Evolutionary conservation across 1,140 invertebrate genomes (phyloP), one percentile per base, ranked within the genome.

Genomic region (Teleopsis dalmanni): DNA sequence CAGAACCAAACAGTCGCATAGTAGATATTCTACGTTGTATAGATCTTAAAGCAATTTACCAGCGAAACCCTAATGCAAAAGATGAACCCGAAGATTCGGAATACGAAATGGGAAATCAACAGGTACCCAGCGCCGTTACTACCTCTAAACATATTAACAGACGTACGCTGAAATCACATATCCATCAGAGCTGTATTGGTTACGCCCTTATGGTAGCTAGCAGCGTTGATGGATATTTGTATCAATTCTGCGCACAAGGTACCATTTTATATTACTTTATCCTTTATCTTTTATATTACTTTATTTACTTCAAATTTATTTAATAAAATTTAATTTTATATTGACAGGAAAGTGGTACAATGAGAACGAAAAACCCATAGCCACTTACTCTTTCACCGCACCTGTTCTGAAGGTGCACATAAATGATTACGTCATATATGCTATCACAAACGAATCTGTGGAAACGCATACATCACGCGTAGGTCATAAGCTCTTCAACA

Each of bases 391-490:
- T 5, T 87, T 87, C 50, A 88, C 84, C 1, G 80, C 84, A 1
- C 78, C 81, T 2, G 79, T 87, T 11, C 74, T 76, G 50, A 73
- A 79, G 38, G 76, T 87, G 25, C 75, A 77, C 7, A 69, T 88
- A 11, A 83, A 87, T 56, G 72, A 80, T 48, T 80, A 79, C 44
- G 75, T 85, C 41, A 62, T 91, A 2, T 85, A 88, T 62, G 85
- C 84, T 0, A 63, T 89, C 1, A 89, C 86, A 2, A 80, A 83
- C 33, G 82, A 81, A 49, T 87, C 86, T 2, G 72, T 91, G 6
- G 86, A 90, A 62, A 83, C 84, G 0, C 88, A 88, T 54, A 88
- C 87, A 1, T 71, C 85, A 23, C 73, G 84, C 27, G 72, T 81
- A 27, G 77, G 79, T 0, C 78, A 83, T 60, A 74, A 78, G 34